Evolutionary conservation across 2,888 invertebrate genomes (phyloP), one percentile per base, ranked within the genome.

Genomic region (Lottia scabra): DNA sequence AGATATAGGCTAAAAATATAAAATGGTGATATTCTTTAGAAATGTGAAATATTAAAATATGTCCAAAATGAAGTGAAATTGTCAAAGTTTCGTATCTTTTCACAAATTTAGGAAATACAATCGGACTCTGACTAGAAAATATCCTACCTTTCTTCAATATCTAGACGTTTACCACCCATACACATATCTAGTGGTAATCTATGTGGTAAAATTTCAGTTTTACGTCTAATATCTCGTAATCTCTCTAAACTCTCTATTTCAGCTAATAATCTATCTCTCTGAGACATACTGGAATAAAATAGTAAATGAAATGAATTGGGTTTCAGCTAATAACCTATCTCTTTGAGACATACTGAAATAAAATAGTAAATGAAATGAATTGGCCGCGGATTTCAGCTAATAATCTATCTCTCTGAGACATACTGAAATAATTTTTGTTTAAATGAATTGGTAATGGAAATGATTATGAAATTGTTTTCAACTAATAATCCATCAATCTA

Each of bases 141-240:
- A 44, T 15, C 45, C 62, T 45, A 85, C 84, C 87, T 82, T 76
- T 87, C 87, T 65, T 81, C 78, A 68, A 86, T 80, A 67, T 85
- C 84, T 30, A 86, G 80, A 78, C 83, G 84, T 71, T 83, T 84
- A 63, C 87, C 86, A 27, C 85, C 86, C 85, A 87, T 84, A n/a
- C 84, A 77, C 10, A 87, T 78, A 67, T 85, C 84, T 15, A 84
- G 80, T 68, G 83, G 81, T 19, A 83, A 83, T 68, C 86, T 74
- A 72, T 87, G 86, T 65, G 84, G 84, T 68, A 83, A 73, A 63
- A 85, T 79, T 75, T 86, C 85, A 62, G 81, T 71, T 63, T 82
- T 76, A 62, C 85, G 69, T 67, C 82, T 84, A 26, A 84, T 80
- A n/a, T 82, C 82, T 4, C 85, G 76, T 68, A 87, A 72, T 65